Evolutionary conservation across 2,888 invertebrate species (phyloP).

Genomic region (Antheraea assamensis): DNA sequence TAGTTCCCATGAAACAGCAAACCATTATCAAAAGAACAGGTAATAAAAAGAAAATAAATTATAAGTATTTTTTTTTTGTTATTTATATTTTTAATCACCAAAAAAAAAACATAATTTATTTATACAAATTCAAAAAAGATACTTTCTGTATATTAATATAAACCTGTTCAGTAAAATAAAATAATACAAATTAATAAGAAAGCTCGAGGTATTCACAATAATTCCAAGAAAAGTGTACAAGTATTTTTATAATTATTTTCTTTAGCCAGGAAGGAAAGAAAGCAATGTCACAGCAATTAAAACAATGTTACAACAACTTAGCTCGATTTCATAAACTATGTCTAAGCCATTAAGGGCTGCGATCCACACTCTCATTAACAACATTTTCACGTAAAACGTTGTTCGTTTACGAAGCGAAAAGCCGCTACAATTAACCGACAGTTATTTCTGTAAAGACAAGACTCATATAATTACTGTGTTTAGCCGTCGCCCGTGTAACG

Average conservation of each 20-base stretch:
- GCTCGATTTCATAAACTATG: constrained; percentile 65
- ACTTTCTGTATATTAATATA: no score
- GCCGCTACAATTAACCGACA: constrained; percentile 72
- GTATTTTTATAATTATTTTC: constrained; percentile 16
- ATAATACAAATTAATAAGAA: background rate
- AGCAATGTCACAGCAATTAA: constrained; percentile 49
- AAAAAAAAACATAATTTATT: no score
- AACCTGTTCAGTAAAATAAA: background rate
- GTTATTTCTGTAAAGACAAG: constrained; percentile 70
- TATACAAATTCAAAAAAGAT: no score
- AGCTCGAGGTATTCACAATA: background rate
- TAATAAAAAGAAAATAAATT: no score
- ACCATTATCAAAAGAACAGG: no score
- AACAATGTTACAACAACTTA: constrained; percentile 37
- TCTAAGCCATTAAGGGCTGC: constrained; percentile 67
- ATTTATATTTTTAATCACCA: no score
- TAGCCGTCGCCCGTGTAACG: constrained; percentile 70
- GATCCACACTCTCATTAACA: constrained; percentile 70
- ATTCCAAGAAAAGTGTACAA: background rate
- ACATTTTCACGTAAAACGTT: constrained; percentile 74
- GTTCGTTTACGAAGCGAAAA: constrained; percentile 65
- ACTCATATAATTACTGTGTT: constrained; percentile 72
- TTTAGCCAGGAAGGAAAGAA: constrained; percentile 27
- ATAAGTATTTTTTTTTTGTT: no score
- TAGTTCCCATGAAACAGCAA: no score